A percentile compares a stretch with the other conserved stretches of the same genome.
phyloP scores from a whole-genome alignment of 2,797 vertebrate genomes.

The Dendrocincla tyrannina region DNA sequence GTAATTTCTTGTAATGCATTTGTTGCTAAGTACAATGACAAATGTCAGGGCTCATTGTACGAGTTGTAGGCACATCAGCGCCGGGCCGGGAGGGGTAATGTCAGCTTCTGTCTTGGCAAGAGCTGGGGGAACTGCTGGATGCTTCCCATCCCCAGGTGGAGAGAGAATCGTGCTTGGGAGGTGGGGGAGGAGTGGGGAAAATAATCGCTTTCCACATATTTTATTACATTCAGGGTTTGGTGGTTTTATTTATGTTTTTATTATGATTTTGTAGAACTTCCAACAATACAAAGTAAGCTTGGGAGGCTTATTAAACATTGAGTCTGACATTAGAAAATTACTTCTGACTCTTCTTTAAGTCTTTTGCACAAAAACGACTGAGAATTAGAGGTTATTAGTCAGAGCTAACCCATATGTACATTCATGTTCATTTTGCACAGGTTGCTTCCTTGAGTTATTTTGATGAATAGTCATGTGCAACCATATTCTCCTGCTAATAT shows the following conservation, averaged over 20 bases:
- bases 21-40: conserved; percentile 63
- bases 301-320: not conserved
- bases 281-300: not conserved
- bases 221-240: not conserved
- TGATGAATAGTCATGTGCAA: not conserved
- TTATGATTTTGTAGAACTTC: not conserved
- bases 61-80: not conserved
- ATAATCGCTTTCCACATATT: not conserved
- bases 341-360: not conserved
- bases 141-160: not conserved
- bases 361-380: not conserved
- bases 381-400: not conserved
- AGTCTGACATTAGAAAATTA: not conserved
- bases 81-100: conserved; percentile 3
- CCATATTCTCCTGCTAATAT: not conserved
- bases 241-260: not conserved
- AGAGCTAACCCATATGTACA: not conserved
- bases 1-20: conserved; percentile 77
- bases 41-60: conserved; percentile 57
- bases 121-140: not conserved
- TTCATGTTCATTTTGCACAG: not conserved
- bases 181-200: not conserved
- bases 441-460: not conserved
- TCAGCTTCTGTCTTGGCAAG: conserved; percentile 25
- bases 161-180: not conserved